Base-by-base conservation (phyloP, 2,113 vertebrate species). In the Oncorhynchus gorbuscha region DNA sequence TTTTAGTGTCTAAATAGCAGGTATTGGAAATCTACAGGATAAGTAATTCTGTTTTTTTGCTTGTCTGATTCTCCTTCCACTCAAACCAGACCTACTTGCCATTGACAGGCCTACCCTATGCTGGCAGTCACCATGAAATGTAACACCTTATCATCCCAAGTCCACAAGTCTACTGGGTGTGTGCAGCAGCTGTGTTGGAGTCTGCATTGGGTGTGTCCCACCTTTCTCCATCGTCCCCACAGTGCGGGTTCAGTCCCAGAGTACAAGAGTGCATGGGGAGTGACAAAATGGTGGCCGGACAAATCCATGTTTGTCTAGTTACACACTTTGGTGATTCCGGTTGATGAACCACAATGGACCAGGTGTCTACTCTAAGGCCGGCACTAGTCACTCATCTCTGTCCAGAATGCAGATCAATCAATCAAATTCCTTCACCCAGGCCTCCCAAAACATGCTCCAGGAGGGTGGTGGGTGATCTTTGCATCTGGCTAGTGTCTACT, bases 351-450 rank as follows among this genome's bases (percentile, higher is more conserved):
- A 78, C n/a, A 80, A 49, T 32, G 32, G 39, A 70, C 61, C 51
- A 58, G 62, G 55, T 68, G 84, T 87, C 84, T 87, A 85, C 75
- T 69, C 81, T 88, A 84, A 81, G 85, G 74, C 76, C 73, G 65
- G 69, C 62, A 49, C 71, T 69, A 74, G 69, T 79, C 78, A 45
- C 76, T 75, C 76, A 64, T 45, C 74, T 81, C 69, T 75, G 64
- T 73, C 77, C 69, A 77, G 39, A 64, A 39, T 69, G 71, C 72
- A 72, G 55, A 64, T 72, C 18, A 39, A 39, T 3, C 22, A 3
- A 45, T 45, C 39, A 72, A n/a, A 79, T 79, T 75, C n/a, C 22
- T 73, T 81, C 55, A 45, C 75, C 62, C 64, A n/a, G 13, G 39
- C 77, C 55, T 66, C 81, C 64, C 69, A 71, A 73, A 82, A 81